Percentiles rank a stretch among this genome's conserved stretches.
Evolutionary conservation across 2,888 invertebrate species (phyloP).

Genomic region (Eupithecia subfuscata): DNA sequence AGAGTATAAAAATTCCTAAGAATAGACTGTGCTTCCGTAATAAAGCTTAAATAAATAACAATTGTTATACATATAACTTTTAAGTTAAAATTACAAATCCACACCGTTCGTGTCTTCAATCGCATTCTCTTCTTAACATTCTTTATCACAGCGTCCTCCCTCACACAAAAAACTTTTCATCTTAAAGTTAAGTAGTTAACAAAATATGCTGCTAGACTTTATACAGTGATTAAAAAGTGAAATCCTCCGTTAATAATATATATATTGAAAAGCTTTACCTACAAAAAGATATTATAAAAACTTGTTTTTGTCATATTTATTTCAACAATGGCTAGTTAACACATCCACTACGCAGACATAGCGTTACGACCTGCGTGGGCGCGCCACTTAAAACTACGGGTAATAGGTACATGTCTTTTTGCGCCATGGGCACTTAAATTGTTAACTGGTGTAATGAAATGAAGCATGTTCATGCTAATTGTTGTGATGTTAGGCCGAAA

Average conservation of each 20-base stretch:
- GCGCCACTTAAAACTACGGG: neutral
- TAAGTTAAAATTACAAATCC: slow-evolving; percentile 41
- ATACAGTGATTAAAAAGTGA: slow-evolving; percentile 17
- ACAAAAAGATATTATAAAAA: slow-evolving; percentile 1
- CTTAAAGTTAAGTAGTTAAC: slow-evolving; percentile 68
- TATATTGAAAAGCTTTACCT: neutral
- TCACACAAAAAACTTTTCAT: slow-evolving; percentile 56
- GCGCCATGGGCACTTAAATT: neutral
- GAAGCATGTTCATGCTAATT: neutral
- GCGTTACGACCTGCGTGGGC: neutral
- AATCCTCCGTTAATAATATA: neutral
- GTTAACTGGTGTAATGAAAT: neutral
- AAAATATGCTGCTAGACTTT: slow-evolving; percentile 11
- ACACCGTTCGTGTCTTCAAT: slow-evolving; percentile 50
- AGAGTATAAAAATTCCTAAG: neutral
- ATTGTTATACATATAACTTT: slow-evolving; percentile 5
- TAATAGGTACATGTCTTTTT: neutral
- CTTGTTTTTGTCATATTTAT: neutral
- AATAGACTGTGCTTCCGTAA: neutral
- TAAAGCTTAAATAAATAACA: slow-evolving; percentile 9
- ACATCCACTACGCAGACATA: too few relatives aligned
- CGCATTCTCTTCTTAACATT: slow-evolving; percentile 61
- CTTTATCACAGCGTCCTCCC: slow-evolving; percentile 79
- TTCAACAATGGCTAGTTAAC: neutral
- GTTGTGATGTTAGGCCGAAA: slow-evolving; percentile 7